These are phyloP conservation scores for Sciurus vulgaris DNA, from an alignment of 2,797 vertebrate genomes.

Conservation along the genomic window DNA sequence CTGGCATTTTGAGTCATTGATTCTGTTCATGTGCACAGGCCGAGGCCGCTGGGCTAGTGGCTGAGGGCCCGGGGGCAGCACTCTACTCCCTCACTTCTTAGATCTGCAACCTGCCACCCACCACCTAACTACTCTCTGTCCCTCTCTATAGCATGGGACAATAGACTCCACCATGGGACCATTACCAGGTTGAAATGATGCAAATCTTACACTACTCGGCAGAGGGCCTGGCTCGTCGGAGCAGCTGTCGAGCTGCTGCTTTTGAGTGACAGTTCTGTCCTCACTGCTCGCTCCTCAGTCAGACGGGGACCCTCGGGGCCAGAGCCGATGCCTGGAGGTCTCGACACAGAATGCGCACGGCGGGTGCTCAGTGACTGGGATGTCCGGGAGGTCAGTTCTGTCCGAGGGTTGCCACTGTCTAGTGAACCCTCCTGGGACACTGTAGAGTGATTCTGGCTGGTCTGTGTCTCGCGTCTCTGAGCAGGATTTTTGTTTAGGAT, in stretches of 20 bases:
- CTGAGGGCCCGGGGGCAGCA: neutral
- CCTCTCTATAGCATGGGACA: neutral
- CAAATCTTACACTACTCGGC: fast-evolving
- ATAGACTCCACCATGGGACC: fast-evolving
- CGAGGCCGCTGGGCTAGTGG: fast-evolving
- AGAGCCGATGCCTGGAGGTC: fast-evolving
- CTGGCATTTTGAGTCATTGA: fast-evolving
- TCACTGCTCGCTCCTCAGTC: neutral
- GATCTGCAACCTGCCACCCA: neutral
- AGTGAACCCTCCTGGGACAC: fast-evolving
- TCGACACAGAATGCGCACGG: neutral
- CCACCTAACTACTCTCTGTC: neutral
- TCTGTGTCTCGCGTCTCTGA: neutral
- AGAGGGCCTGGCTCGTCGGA: fast-evolving
- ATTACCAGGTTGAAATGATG: fast-evolving
- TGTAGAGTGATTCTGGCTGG: fast-evolving
- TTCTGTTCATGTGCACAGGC: fast-evolving
- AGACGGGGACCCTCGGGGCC: neutral
- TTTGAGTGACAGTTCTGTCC: fast-evolving
- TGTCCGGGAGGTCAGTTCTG: fast-evolving
- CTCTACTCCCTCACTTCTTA: neutral
- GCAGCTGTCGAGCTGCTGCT: fast-evolving
- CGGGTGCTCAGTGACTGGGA: fast-evolving
- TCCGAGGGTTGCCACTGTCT: fast-evolving
- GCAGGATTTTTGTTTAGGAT: fast-evolving